phyloP scores from a whole-genome alignment of 1,140 invertebrate genomes.

The Tetragnatha versicolor region DNA sequence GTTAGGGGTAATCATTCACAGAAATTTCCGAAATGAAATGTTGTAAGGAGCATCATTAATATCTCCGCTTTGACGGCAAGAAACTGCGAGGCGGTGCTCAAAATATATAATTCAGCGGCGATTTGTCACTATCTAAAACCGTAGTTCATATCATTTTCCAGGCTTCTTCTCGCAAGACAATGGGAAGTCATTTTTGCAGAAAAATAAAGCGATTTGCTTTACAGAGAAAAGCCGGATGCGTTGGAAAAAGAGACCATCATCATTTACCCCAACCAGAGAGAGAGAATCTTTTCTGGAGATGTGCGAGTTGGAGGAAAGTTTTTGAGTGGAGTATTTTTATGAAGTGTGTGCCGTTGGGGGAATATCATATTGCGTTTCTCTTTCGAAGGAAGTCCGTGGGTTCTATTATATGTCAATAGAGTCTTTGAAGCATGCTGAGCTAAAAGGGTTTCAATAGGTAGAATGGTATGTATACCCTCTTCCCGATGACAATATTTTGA shows the following conservation, averaged over 20 bases:
- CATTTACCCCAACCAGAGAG: background rate
- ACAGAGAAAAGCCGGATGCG: background rate
- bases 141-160: slow-evolving; percentile 3
- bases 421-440: too few species aligned
- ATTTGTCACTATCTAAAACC: slow-evolving; percentile 27
- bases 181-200: background rate
- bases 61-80: slow-evolving; percentile 34
- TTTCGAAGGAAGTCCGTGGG: too few species aligned
- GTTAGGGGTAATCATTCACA: slow-evolving; percentile 26
- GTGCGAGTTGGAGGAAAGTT: background rate
- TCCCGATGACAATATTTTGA: too few species aligned
- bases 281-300: too few species aligned
- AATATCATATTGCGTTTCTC: too few species aligned
- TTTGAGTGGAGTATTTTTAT: too few species aligned
- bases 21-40: slow-evolving; percentile 9
- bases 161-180: slow-evolving; percentile 19
- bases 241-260: background rate
- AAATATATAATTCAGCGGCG: slow-evolving; percentile 40
- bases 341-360: too few species aligned
- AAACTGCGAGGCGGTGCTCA: slow-evolving; percentile 15
- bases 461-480: too few species aligned
- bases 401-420: too few species aligned
- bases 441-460: too few species aligned
- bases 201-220: slow-evolving; percentile 16
- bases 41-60: slow-evolving; percentile 33